Evolutionary conservation across 2,888 invertebrate genomes (phyloP).

Genomic region (Drosophila mercatorum): DNA sequence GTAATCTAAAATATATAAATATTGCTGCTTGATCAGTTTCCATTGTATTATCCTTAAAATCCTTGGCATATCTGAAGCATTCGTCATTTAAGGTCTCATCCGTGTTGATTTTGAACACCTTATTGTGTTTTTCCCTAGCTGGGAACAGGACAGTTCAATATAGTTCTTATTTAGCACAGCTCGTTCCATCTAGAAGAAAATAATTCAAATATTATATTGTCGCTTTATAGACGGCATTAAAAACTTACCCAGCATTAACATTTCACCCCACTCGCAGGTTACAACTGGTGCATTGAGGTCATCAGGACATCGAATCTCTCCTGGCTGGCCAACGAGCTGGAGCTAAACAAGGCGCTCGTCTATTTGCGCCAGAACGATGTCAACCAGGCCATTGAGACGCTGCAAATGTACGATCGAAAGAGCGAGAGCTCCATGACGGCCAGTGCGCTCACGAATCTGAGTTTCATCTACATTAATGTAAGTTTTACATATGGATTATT

Average conservation of each 20-base stretch:
- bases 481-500: slow-evolving; percentile 32
- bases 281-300: slow-evolving; percentile 96
- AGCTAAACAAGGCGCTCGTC: slow-evolving; percentile 95
- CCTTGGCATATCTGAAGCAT: not conserved
- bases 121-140: too few relatives aligned
- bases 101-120: not conserved
- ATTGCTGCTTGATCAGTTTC: not conserved
- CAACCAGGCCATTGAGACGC: slow-evolving; percentile 91
- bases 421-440: slow-evolving; percentile 91
- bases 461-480: slow-evolving; percentile 89
- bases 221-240: not conserved
- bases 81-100: not conserved
- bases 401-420: slow-evolving; percentile 94
- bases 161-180: too few relatives aligned
- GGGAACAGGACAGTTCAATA: not conserved
- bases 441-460: slow-evolving; percentile 93
- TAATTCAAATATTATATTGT: too few relatives aligned
- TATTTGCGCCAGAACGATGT: slow-evolving; percentile 93
- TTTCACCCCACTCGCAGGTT: slow-evolving; percentile 74
- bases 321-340: slow-evolving; percentile 93
- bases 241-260: not conserved
- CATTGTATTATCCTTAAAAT: not conserved
- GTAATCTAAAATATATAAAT: not conserved
- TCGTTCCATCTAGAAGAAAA: too few relatives aligned
- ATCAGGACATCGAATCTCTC: slow-evolving; percentile 95